Evolutionary conservation across 2,888 invertebrate genomes (phyloP).

Genomic region (Raillietiella orientalis): DNA sequence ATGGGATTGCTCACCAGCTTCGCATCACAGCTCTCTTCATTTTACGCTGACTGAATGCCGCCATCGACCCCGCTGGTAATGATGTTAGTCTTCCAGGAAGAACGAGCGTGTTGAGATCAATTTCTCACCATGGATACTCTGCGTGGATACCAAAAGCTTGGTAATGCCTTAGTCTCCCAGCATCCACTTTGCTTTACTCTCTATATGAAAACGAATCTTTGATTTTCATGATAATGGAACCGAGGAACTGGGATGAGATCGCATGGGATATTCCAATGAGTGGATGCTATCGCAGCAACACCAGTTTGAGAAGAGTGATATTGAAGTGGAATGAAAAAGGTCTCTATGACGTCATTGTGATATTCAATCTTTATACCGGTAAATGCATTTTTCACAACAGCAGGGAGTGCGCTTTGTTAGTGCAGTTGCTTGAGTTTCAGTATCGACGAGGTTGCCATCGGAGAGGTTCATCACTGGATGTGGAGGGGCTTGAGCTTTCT

Average conservation of each 20-base stretch:
- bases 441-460: conserved; percentile 86
- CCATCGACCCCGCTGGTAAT: too few species aligned
- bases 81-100: too few species aligned
- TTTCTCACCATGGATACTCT: too few species aligned
- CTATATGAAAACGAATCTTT: conserved; percentile 89
- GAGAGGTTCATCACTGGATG: conserved; percentile 99
- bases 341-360: conserved; percentile 64
- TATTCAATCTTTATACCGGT: conserved; percentile 84
- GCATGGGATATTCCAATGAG: conserved; percentile 86
- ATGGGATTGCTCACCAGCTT: too few species aligned
- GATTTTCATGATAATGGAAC: conserved; percentile 91
- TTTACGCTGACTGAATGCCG: too few species aligned
- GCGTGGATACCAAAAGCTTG: too few species aligned
- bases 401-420: conserved; percentile 39
- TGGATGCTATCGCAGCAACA: conserved; percentile 81
- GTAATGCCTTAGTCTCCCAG: too few species aligned
- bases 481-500: conserved; percentile 91
- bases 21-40: too few species aligned
- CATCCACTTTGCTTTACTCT: too few species aligned
- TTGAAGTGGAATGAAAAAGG: too few species aligned
- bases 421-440: conserved; percentile 79
- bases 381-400: too few species aligned
- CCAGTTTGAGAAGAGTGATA: conserved; percentile 57
- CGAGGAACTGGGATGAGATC: conserved; percentile 93
- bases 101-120: too few species aligned